A percentile compares a stretch with the other conserved stretches of the same genome.
These are phyloP conservation scores for Chalcis sispes DNA, from an alignment of 2,888 invertebrate species.

Conservation along the genomic window DNA sequence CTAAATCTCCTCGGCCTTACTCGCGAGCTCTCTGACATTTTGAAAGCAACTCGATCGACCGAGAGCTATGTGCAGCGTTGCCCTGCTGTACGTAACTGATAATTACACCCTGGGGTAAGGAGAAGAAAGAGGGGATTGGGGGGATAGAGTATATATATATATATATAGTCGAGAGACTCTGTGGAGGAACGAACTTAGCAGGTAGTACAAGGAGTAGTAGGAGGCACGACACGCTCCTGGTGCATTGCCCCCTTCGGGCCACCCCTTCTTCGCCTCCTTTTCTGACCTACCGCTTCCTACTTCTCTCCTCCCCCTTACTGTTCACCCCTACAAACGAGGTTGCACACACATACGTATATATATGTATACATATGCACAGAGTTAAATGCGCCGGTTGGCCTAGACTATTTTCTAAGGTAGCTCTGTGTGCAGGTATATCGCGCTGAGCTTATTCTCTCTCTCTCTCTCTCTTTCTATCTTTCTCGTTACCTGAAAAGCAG, in stretches of 20 bases:
- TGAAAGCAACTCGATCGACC: conserved; percentile 54
- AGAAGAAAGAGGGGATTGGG: background rate
- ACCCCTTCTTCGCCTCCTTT: background rate
- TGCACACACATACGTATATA: no score
- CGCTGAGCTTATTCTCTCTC: background rate
- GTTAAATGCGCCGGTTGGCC: no score
- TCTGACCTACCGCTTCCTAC: background rate
- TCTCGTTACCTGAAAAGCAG: background rate
- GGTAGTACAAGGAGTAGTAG: no score
- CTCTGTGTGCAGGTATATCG: background rate
- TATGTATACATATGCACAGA: no score
- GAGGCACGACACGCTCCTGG: conserved; percentile 31
- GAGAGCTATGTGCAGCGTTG: background rate
- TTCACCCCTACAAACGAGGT: no score
- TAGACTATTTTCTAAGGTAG: no score
- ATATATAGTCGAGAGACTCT: background rate
- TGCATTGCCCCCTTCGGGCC: conserved; percentile 54
- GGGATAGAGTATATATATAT: background rate
- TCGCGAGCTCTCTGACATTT: conserved; percentile 22
- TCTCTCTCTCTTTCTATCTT: background rate
- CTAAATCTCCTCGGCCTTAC: conserved; percentile 24
- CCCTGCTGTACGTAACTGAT: conserved; percentile 55
- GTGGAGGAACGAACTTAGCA: conserved; percentile 14
- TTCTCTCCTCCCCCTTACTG: no score
- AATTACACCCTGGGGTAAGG: conserved; percentile 46